Percentiles rank a stretch among this genome's conserved stretches.
Conservation (phyloP, 2,888 invertebrate genomes). For the Cyaniris semiargus region DNA sequence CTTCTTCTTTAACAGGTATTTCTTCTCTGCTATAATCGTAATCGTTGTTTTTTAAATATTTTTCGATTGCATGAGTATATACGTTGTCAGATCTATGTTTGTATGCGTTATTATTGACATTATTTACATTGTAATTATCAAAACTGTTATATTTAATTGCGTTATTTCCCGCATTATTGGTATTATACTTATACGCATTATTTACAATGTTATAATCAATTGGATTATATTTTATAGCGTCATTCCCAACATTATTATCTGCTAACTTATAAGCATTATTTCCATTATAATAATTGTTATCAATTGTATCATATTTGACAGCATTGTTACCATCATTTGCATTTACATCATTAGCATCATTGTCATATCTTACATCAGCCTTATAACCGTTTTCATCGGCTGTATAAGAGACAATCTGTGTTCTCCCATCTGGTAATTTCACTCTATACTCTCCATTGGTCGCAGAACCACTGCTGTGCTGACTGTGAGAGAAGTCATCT, state of each 20-base stretch:
- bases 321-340: conserved; percentile 41
- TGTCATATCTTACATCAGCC: conserved; percentile 83
- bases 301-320: conserved; percentile 42
- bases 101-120: conserved; percentile 26
- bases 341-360: conserved; percentile 44
- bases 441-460: conserved; percentile 86
- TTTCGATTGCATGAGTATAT: conserved; percentile 25
- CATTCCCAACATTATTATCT: neutral
- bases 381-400: conserved; percentile 85
- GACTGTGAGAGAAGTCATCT: conserved; percentile 84
- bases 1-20: conserved; percentile 46
- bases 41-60: conserved; percentile 36
- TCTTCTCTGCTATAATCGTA: conserved; percentile 36
- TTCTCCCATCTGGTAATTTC: conserved; percentile 83
- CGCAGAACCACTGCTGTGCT: conserved; percentile 81
- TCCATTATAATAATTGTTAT: conserved; percentile 35
- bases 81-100: conserved; percentile 34
- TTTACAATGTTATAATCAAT: conserved; percentile 14
- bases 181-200: conserved; percentile 22
- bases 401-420: conserved; percentile 84
- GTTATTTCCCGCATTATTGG: conserved; percentile 32
- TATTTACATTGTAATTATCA: conserved; percentile 15
- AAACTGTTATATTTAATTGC: neutral
- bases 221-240: conserved; percentile 21
- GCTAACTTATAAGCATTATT: neutral